Conservation (phyloP, 2,113 vertebrate genomes). For the Ageneiosus marmoratus region DNA sequence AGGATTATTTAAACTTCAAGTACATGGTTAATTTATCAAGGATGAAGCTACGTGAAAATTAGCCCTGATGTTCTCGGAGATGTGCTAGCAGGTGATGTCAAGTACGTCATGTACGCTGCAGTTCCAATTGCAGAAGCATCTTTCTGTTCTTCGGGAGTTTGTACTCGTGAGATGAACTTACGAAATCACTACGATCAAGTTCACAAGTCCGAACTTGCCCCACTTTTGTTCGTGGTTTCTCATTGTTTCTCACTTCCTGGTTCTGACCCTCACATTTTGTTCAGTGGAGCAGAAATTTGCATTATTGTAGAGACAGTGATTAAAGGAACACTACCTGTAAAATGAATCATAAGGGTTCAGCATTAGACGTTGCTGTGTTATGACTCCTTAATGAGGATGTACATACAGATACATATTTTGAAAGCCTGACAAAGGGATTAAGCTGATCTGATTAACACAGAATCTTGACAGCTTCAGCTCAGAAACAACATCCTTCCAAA, state of each 20-base stretch:
- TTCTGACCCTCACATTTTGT: background rate
- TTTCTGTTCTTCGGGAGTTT: too few species aligned
- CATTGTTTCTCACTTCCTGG: background rate
- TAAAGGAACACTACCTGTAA: background rate
- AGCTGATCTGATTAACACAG: background rate
- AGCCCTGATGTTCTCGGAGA: too few species aligned
- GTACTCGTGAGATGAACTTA: too few species aligned
- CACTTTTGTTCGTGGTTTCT: background rate
- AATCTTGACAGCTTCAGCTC: background rate
- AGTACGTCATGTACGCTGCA: too few species aligned
- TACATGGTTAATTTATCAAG: too few species aligned
- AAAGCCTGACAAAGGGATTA: background rate
- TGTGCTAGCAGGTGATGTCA: too few species aligned
- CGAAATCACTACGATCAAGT: too few species aligned
- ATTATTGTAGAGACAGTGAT: background rate
- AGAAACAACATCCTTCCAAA: background rate
- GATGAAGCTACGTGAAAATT: too few species aligned
- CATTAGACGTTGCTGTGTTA: background rate
- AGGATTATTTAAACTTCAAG: too few species aligned
- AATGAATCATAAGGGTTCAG: background rate
- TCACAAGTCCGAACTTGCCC: too few species aligned
- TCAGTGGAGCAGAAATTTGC: background rate
- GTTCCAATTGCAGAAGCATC: too few species aligned
- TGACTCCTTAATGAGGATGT: background rate
- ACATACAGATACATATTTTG: background rate